Conservation (phyloP, 2,888 invertebrate genomes). For the Eledona agricola region DNA sequence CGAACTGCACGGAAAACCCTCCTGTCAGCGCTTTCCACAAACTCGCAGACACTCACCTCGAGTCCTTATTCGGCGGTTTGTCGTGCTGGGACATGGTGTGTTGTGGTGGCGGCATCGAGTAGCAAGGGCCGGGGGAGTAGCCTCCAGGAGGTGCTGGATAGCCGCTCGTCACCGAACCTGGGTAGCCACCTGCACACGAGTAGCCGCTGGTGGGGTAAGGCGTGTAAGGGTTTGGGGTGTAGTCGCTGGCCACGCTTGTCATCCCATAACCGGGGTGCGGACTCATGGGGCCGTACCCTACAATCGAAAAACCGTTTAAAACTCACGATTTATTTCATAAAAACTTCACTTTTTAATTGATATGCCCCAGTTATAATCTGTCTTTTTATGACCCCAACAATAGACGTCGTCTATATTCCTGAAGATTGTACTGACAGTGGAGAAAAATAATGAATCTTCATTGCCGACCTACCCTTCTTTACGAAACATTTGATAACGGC, state of each 20-base stretch:
- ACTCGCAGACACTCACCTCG: constrained; percentile 67
- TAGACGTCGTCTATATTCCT: too few species aligned
- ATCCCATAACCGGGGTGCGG: constrained; percentile 87
- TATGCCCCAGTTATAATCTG: too few species aligned
- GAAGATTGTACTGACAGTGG: too few species aligned
- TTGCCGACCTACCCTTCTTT: too few species aligned
- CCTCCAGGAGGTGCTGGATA: constrained; percentile 73
- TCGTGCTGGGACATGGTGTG: constrained; percentile 77
- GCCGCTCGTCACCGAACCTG: constrained; percentile 66
- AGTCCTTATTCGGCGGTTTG: constrained; percentile 72
- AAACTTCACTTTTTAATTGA: too few species aligned
- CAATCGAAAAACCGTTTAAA: too few species aligned
- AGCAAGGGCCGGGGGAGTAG: constrained; percentile 71
- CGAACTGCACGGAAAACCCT: constrained; percentile 42
- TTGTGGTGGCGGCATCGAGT: constrained; percentile 89
- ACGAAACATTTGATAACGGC: too few species aligned
- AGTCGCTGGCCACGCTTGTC: constrained; percentile 79
- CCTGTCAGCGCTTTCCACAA: constrained; percentile 7
- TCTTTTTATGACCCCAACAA: too few species aligned
- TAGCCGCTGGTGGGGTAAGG: constrained; percentile 67
- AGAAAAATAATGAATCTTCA: too few species aligned
- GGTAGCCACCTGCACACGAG: constrained; percentile 61
- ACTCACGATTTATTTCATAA: constrained; percentile 1
- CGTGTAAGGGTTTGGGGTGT: constrained; percentile 78
- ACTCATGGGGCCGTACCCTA: constrained; percentile 84